These are phyloP conservation scores for Mus spicilegus DNA, from an alignment of 2,113 vertebrate species.

Conservation along the genomic window DNA sequence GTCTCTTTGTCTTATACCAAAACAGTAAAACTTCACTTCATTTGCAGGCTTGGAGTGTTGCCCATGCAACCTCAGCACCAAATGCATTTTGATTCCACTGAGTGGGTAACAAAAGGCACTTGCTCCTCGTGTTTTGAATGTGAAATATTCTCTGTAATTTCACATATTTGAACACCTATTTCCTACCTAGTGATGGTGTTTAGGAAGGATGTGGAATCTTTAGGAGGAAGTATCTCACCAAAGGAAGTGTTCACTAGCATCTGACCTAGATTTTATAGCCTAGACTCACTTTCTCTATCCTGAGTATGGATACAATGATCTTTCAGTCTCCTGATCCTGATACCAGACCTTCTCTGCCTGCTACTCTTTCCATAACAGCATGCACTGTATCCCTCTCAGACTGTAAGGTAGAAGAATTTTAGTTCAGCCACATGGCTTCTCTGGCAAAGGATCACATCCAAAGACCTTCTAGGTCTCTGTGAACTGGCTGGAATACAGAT, in stretches of 20 bases:
- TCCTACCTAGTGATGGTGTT: background rate
- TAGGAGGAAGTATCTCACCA: background rate
- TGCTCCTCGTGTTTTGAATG: slow-evolving; percentile 1
- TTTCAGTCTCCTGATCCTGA: background rate
- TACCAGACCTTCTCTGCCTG: background rate
- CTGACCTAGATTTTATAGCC: background rate
- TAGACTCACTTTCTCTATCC: background rate
- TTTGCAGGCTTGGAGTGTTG: slow-evolving; percentile 71
- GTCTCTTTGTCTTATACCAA: slow-evolving; percentile 7
- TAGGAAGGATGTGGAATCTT: background rate
- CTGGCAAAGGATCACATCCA: too few species aligned
- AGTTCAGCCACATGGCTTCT: too few species aligned
- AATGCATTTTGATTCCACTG: slow-evolving; percentile 77
- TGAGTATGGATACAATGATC: background rate
- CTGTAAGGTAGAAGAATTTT: background rate
- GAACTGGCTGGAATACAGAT: too few species aligned
- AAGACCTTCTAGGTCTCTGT: too few species aligned
- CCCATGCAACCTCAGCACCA: slow-evolving; percentile 68
- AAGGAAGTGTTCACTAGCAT: background rate
- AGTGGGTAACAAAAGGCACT: slow-evolving; percentile 79
- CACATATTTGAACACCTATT: background rate
- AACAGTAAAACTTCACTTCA: slow-evolving; percentile 67
- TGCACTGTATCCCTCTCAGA: background rate
- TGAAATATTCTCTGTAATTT: background rate
- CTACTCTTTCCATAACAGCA: background rate